Conservation (phyloP, 2,113 vertebrate species). For the Bos javanicus region DNA sequence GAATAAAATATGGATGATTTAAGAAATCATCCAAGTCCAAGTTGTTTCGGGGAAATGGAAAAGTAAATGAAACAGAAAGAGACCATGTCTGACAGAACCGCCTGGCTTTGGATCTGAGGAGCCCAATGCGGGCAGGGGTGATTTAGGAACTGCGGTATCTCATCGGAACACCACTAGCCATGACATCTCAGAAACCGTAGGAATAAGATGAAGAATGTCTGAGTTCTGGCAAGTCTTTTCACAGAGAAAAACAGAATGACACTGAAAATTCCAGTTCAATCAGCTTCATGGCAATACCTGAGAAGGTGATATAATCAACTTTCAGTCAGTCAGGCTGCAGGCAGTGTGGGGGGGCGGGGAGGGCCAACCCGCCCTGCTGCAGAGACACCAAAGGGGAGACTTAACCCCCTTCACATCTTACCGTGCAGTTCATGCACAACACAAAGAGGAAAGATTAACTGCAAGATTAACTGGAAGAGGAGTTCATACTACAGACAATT, state of each 20-base stretch:
- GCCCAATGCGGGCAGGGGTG: fast-evolving
- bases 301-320: background rate
- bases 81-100: background rate
- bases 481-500: background rate
- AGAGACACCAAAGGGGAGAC: background rate
- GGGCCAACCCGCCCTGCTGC: background rate
- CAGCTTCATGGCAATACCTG: background rate
- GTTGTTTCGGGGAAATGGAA: background rate
- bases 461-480: background rate
- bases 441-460: background rate
- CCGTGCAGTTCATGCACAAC: background rate
- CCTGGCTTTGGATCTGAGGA: background rate
- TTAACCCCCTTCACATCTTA: background rate
- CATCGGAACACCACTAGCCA: fast-evolving
- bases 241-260: background rate
- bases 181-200: background rate
- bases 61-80: background rate
- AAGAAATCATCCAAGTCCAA: background rate
- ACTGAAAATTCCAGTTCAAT: background rate
- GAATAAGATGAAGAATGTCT: background rate
- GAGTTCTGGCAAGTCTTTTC: background rate
- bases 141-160: fast-evolving
- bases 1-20: background rate
- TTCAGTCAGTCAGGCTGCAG: fast-evolving
- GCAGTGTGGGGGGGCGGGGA: fast-evolving